Evolutionary conservation across 2,113 vertebrate species (phyloP), one percentile per base, ranked within the genome.

Genomic region (Catharus bicknelli): DNA sequence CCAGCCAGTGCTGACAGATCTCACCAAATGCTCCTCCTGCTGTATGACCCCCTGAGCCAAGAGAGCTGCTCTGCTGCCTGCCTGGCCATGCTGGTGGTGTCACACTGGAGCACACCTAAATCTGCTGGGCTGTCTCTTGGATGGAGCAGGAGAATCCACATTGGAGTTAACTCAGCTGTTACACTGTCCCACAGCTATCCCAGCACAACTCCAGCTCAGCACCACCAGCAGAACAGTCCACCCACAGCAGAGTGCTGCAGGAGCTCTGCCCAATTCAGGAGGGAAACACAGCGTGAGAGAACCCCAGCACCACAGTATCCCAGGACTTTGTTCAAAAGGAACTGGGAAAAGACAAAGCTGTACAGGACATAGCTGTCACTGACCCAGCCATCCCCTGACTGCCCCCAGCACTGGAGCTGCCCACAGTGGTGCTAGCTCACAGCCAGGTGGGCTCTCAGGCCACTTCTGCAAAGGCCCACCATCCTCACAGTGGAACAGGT

Each of bases 221-320:
- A 16, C 42, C 10, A 11, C 1, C 17, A 36, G 43, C 18, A 67
- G 43, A 43, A 64, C 18, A 15, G 59, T 7, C 27, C 55, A 23
- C 0, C 26, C 14, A 47, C 47, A 73, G 32, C 1, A 13, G 8
- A 17, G 59, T 3, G 30, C 51, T 70, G 59, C 50, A 64, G 50
- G 6, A 15, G 16, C 61, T 12, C 19, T 43, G 34, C 23, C 43
- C 19, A 9, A 29, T 5, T 40, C 45, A 16, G 50, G 40, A 27
- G 36, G 61, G 48, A n/a, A 58, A 26, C 1, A 22, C 40, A 70
- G n/a, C 59, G 36, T 1, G 0, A 7, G 2, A 13, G 7, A 67
- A 45, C 10, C 13, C 30, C 0, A 0, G n/a, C 25, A 50, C 4
- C 32, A 19, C 1, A 2, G 30, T 1, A 29, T 21, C 43, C 42